Conservation (phyloP, 2,113 vertebrate genomes). For the Aptenodytes forsteri region DNA sequence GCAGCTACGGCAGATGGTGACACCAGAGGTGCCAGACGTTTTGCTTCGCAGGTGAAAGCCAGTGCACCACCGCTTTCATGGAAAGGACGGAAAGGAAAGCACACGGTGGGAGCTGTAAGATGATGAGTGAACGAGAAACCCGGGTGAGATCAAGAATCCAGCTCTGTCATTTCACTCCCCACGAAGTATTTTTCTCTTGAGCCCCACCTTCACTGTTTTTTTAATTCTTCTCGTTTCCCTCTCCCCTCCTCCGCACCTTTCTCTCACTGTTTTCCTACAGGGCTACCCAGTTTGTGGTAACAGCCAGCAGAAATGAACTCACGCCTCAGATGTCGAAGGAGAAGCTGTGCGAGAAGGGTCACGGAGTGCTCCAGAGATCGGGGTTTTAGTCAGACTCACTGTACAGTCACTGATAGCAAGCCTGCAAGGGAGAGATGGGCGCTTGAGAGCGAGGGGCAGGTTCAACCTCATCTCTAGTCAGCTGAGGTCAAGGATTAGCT, state of each 20-base stretch:
- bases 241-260: not conserved
- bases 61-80: not conserved
- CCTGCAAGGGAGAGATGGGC: not conserved
- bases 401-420: not conserved
- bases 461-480: not conserved
- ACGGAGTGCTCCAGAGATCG: not conserved
- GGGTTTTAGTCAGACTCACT: not conserved
- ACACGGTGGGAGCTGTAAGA: not conserved
- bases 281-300: not conserved
- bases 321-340: not conserved
- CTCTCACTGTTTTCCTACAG: not conserved
- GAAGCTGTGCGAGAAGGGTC: not conserved
- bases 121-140: conserved; percentile 43
- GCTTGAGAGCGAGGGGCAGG: not conserved
- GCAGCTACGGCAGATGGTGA: not conserved
- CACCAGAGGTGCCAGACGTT: not conserved
- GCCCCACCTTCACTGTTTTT: conserved; percentile 30
- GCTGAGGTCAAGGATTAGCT: not conserved
- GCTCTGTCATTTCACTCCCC: conserved; percentile 56
- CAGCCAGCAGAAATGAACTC: not conserved
- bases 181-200: not conserved
- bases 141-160: not conserved
- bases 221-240: not conserved
- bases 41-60: not conserved
- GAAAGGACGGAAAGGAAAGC: not conserved